Percentiles rank a stretch among this genome's conserved stretches.
Conservation (phyloP, 2,797 vertebrate species). For the Macroramphosus scolopax region DNA sequence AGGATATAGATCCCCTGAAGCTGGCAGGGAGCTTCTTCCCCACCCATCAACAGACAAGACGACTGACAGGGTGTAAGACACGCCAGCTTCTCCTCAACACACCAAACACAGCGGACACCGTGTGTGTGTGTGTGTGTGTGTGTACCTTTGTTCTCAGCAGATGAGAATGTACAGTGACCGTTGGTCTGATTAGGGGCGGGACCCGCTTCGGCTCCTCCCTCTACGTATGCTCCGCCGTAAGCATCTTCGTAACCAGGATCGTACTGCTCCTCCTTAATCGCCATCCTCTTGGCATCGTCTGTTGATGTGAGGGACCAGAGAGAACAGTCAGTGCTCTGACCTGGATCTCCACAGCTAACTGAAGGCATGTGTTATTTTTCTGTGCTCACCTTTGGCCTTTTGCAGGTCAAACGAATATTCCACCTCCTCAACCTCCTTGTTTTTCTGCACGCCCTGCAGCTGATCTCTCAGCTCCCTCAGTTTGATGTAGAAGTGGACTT, state of each 20-base stretch:
- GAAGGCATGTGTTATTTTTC: no score
- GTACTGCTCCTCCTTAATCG: constrained; percentile 96
- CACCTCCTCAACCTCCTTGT: constrained; percentile 86
- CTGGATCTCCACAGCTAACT: no score
- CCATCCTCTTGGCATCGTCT: constrained; percentile 97
- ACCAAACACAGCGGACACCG: no score
- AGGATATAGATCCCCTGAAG: no score
- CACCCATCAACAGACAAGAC: no score
- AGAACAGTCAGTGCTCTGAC: no score
- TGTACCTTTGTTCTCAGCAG: constrained; percentile 77
- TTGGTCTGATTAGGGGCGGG: constrained; percentile 53
- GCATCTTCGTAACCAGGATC: constrained; percentile 96
- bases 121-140: neutral
- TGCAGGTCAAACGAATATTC: constrained; percentile 87
- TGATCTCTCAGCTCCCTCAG: constrained; percentile 90
- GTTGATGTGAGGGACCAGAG: constrained; percentile 18
- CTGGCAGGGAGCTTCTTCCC: no score
- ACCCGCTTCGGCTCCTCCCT: constrained; percentile 56
- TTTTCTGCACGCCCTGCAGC: constrained; percentile 81
- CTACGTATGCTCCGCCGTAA: constrained; percentile 82
- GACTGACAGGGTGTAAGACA: no score
- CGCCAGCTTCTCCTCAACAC: no score
- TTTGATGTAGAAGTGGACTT: constrained; percentile 99
- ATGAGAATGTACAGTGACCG: constrained; percentile 81
- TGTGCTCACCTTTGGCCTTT: constrained; percentile 86